Evolutionary conservation across 2,113 vertebrate species (phyloP).

Genomic region (Sminthopsis crassicaudata): DNA sequence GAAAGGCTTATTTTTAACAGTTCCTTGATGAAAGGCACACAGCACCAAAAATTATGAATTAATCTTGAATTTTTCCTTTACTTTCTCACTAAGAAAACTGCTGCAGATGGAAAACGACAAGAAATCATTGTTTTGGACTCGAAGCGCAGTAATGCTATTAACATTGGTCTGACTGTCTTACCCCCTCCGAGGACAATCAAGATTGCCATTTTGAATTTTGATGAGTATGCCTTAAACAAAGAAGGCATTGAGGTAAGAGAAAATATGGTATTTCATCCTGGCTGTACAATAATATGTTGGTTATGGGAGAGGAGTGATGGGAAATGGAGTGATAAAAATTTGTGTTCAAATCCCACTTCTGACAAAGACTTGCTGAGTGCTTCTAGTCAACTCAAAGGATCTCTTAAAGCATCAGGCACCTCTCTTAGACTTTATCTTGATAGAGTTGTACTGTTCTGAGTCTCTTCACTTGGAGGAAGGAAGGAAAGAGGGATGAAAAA

Average conservation of each 20-base stretch:
- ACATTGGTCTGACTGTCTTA: constrained; percentile 97
- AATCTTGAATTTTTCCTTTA: constrained; percentile 64
- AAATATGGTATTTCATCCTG: not conserved
- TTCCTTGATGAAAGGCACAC: constrained; percentile 23
- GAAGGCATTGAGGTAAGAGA: constrained; percentile 97
- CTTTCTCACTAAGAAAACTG: constrained; percentile 90
- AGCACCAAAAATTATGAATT: constrained; percentile 51
- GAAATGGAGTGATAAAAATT: too few relatives aligned
- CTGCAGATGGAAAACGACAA: constrained; percentile 96
- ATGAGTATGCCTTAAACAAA: constrained; percentile 99
- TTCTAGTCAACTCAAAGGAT: not conserved
- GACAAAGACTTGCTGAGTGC: not conserved
- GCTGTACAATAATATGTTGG: not conserved
- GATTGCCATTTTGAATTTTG: constrained; percentile 98
- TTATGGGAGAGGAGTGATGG: not conserved
- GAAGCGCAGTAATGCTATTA: constrained; percentile 97
- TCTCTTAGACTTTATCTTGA: not conserved
- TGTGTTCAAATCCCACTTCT: not conserved
- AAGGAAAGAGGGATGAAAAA: not conserved
- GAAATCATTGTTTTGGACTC: constrained; percentile 98
- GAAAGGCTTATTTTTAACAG: constrained; percentile 48
- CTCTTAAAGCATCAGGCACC: not conserved
- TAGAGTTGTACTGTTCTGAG: not conserved
- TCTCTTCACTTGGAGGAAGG: not conserved
- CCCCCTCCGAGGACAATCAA: constrained; percentile 98